Evolutionary conservation across 2,113 vertebrate genomes (phyloP), one percentile per base, ranked within the genome.

Genomic region (Mus pahari): DNA sequence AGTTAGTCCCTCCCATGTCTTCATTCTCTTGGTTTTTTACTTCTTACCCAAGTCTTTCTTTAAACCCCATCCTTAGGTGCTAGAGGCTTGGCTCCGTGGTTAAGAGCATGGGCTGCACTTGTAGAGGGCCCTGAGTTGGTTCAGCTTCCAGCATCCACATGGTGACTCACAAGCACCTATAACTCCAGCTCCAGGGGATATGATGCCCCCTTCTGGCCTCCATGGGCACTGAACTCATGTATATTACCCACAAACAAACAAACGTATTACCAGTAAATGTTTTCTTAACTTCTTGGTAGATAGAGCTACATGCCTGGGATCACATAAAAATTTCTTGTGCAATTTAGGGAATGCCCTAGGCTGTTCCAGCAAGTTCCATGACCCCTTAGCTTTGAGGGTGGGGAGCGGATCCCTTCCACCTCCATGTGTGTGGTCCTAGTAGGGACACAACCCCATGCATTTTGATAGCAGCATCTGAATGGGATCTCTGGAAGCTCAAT

Each of bases 381-480:
- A 5, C 11, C 1, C 33, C 2, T 20, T 1, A 16, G 28, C 36
- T 39, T 11, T 62, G 33, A 71, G 36, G 16, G 39, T 60, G 17
- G 58, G n/a, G 12, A 33, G 60, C 17, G 28, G 13, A 0, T 39
- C 19, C 24, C n/a, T 0, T 4, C 19, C 2, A 2, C 2, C 9
- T 26, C 1, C 42, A 36, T 3, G 19, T 24, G 19, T 24, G 16
- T 42, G 0, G 1, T 26, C 28, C n/a, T 3, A 4, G 36, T 1
- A 5, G 13, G 3, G 19, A 39, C 55, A 86, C 11, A 13, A 0
- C 6, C 33, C 5, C 1, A 0, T 10, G 4, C 1, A 5, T 42
- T 19, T 8, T 42, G 82, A 24, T 0, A 3, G 0, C 0, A 0
- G 31, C 78, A 6, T 45, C 17, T 5, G 0, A 4, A 22, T 0